Evolutionary conservation across 2,797 vertebrate species (phyloP).

Genomic region (Crossoptilon crossoptilon): DNA sequence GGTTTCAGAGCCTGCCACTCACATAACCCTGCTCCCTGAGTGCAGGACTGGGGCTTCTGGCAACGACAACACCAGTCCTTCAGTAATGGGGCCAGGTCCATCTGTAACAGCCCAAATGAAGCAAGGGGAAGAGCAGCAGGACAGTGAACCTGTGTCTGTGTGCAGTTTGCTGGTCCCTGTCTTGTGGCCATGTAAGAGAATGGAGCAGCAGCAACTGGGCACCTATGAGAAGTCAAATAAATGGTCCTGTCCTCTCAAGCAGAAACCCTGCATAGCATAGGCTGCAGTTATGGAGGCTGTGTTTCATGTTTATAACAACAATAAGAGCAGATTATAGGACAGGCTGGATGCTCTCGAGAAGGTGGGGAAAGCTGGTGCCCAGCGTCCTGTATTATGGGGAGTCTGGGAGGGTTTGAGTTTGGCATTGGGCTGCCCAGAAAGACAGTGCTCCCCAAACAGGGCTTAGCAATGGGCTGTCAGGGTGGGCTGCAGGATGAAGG

Average conservation of each 20-base stretch:
- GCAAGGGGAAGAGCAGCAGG: neutral
- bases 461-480: neutral
- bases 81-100: neutral
- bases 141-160: neutral
- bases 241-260: neutral
- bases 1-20: neutral
- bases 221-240: neutral
- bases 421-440: neutral
- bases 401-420: neutral
- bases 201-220: neutral
- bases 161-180: neutral
- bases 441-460: rapidly evolving
- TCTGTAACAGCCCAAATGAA: neutral
- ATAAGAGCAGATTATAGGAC: neutral
- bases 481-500: neutral
- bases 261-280: rapidly evolving
- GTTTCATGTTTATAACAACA: neutral
- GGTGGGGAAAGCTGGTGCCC: neutral
- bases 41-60: neutral
- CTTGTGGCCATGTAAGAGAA: neutral
- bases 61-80: rapidly evolving
- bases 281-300: neutral
- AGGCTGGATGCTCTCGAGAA: neutral
- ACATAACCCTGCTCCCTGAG: neutral
- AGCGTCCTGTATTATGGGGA: neutral